These are phyloP conservation scores for Sericinus montela DNA, from an alignment of 2,888 invertebrate genomes.

Conservation along the genomic window DNA sequence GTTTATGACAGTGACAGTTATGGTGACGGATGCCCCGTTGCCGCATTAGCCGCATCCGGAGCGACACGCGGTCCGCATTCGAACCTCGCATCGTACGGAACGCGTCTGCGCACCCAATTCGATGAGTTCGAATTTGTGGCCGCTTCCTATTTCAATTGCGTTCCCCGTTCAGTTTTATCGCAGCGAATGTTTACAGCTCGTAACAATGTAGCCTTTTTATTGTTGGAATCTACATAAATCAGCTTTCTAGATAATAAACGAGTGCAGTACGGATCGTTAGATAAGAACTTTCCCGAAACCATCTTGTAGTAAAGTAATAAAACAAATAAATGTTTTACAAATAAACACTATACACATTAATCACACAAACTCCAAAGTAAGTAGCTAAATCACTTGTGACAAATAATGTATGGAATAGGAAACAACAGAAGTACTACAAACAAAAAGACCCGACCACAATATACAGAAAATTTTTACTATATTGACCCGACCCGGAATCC, in stretches of 20 bases:
- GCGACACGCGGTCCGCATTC: constrained; percentile 32
- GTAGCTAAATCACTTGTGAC: too few relatives aligned
- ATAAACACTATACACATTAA: too few relatives aligned
- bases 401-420: too few relatives aligned
- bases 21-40: constrained; percentile 57
- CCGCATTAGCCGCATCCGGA: constrained; percentile 64
- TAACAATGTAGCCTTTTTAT: neutral
- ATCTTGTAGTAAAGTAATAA: too few relatives aligned
- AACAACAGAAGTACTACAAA: too few relatives aligned
- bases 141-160: constrained; percentile 4
- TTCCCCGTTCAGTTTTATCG: neutral
- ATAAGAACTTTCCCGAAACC: too few relatives aligned
- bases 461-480: too few relatives aligned
- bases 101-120: constrained; percentile 53
- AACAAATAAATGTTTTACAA: too few relatives aligned
- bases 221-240: neutral
- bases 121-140: constrained; percentile 39
- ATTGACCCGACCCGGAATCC: too few relatives aligned
- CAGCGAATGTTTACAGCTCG: neutral
- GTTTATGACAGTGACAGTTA: constrained; percentile 27
- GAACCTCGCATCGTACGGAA: constrained; percentile 47
- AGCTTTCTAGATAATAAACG: neutral
- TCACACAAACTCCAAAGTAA: too few relatives aligned
- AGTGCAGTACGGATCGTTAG: too few relatives aligned
- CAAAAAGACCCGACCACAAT: too few relatives aligned